These are phyloP conservation scores for Patella ulyssiponensis DNA, from an alignment of 2,888 invertebrate species.

Conservation along the genomic window DNA sequence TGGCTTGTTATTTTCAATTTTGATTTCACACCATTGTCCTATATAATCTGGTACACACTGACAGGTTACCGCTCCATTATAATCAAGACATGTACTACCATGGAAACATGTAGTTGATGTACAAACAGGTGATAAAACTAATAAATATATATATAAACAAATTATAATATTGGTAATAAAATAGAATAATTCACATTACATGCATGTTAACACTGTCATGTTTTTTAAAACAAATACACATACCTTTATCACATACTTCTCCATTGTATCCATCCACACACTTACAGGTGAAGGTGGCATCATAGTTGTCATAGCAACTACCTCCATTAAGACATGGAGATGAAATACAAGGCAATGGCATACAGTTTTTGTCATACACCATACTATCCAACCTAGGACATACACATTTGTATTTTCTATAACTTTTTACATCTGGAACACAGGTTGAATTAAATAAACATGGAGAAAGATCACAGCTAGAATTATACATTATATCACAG, in stretches of 20 bases:
- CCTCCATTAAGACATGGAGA: constrained; percentile 20
- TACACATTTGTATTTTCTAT: not conserved
- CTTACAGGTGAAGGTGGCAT: not conserved
- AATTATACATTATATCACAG: not conserved
- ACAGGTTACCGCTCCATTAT: constrained; percentile 20
- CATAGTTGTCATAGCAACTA: not conserved
- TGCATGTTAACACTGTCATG: not conserved
- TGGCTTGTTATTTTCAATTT: not conserved
- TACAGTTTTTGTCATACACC: not conserved
- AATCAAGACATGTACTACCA: constrained; percentile 18
- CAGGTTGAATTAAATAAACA: constrained; percentile 26
- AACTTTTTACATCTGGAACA: not conserved
- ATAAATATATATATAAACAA: no score
- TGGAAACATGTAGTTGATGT: constrained; percentile 20
- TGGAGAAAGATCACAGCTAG: constrained; percentile 24
- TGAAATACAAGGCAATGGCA: constrained; percentile 12
- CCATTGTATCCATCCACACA: not conserved
- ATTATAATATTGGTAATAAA: no score
- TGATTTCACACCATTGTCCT: constrained; percentile 32
- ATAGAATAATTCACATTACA: not conserved
- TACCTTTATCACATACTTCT: not conserved
- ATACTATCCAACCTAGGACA: not conserved
- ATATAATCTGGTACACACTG: constrained; percentile 14
- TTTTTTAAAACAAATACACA: not conserved
- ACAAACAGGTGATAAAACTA: no score